phyloP scores from a whole-genome alignment of 2,113 vertebrate genomes.

The Phyllostomus discolor region DNA sequence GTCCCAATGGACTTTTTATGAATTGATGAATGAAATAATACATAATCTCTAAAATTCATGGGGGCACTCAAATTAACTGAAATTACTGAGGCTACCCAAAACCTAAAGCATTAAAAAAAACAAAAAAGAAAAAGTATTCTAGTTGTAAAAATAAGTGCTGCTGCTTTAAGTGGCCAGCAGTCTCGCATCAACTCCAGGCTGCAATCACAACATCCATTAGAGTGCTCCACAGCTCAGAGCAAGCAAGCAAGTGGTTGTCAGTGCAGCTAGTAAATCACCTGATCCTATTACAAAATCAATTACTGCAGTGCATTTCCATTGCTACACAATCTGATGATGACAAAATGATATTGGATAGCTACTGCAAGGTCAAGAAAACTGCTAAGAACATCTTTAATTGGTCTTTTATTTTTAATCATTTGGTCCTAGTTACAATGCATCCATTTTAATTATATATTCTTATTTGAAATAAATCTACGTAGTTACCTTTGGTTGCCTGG shows the following conservation, averaged over 20 bases:
- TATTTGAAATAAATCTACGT: conserved; percentile 77
- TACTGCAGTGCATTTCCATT: conserved; percentile 87
- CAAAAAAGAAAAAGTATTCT: background rate
- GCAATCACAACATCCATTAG: conserved; percentile 88
- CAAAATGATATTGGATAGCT: conserved; percentile 85
- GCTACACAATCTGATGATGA: conserved; percentile 84
- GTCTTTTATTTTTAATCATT: conserved; percentile 74
- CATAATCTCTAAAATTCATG: background rate
- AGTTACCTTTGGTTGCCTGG: conserved; percentile 94
- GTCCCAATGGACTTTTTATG: conserved; percentile 17
- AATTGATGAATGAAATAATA: conserved; percentile 33
- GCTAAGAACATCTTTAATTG: conserved; percentile 76
- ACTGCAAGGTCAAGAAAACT: conserved; percentile 85
- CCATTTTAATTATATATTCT: conserved; percentile 72
- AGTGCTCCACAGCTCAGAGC: conserved; percentile 83
- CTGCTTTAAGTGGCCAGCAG: conserved; percentile 75
- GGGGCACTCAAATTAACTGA: background rate
- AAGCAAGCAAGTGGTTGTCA: conserved; percentile 90
- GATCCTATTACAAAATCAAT: conserved; percentile 98
- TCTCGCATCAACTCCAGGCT: conserved; percentile 79
- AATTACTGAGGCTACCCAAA: background rate
- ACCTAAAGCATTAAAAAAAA: background rate
- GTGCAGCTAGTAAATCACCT: conserved; percentile 92
- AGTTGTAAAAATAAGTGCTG: conserved; percentile 54
- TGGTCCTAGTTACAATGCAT: conserved; percentile 69